phyloP scores from a whole-genome alignment of 2,888 invertebrate genomes.

The Patella ulyssiponensis region DNA sequence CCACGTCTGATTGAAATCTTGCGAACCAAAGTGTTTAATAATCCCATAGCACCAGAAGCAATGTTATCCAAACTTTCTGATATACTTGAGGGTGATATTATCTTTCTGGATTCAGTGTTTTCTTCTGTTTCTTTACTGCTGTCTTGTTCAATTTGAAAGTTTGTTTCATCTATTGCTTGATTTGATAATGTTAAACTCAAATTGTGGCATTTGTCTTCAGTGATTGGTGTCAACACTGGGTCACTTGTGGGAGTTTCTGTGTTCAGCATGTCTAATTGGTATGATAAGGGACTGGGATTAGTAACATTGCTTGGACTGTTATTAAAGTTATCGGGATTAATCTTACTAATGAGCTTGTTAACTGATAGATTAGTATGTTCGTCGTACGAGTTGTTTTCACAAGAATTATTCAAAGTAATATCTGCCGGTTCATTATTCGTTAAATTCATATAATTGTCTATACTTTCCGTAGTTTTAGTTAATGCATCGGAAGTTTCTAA shows the following conservation, averaged over 20 bases:
- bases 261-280: neutral
- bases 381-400: neutral
- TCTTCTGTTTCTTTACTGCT: neutral
- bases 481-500: neutral
- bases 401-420: neutral
- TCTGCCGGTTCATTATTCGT: no score
- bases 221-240: neutral
- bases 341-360: neutral
- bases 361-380: neutral
- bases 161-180: neutral
- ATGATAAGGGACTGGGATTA: no score
- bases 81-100: neutral
- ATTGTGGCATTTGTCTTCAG: no score
- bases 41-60: neutral
- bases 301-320: no score
- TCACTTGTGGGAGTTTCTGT: neutral
- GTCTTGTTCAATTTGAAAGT: neutral
- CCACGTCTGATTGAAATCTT: neutral
- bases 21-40: neutral
- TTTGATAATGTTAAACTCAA: neutral
- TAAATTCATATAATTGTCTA: neutral
- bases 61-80: conserved; percentile 1
- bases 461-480: neutral
- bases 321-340: neutral
- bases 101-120: neutral